A percentile compares a stretch with the other conserved stretches of the same genome.
phyloP scores from a whole-genome alignment of 2,113 vertebrate genomes.

The Crotalus tigris region DNA sequence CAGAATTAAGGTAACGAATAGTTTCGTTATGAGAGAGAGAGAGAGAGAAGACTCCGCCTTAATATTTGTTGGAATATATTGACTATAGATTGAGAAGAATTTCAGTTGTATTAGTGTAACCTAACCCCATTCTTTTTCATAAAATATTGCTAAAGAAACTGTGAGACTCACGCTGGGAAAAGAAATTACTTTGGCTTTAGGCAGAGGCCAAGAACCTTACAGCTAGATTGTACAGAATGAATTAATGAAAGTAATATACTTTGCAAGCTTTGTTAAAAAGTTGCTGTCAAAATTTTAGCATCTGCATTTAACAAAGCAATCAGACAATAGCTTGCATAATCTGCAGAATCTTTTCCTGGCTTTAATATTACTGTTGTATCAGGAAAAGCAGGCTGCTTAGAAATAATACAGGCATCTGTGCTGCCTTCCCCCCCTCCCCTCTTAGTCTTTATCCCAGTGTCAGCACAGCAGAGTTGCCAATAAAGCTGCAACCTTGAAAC shows the following conservation, averaged over 20 bases:
- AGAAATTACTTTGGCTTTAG: not conserved
- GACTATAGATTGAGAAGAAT: not conserved
- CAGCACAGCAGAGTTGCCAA: not conserved
- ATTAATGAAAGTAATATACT: not conserved
- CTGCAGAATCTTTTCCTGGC: not conserved
- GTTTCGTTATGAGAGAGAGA: not conserved
- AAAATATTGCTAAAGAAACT: not conserved
- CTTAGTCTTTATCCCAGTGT: not conserved
- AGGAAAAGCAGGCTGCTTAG: not conserved
- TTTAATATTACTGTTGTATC: not conserved
- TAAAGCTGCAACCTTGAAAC: not conserved
- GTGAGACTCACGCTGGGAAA: not conserved
- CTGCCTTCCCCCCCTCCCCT: not conserved
- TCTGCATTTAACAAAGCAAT: not conserved
- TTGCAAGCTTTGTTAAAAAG: not conserved
- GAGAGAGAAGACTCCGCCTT: not conserved
- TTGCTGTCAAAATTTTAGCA: not conserved
- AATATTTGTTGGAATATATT: not conserved
- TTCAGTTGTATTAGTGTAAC: not conserved
- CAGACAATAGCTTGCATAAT: not conserved
- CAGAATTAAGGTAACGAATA: not conserved
- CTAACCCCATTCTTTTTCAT: not conserved
- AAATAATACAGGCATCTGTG: not conserved
- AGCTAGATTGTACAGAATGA: not conserved
- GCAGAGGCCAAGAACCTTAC: not conserved